Conservation (phyloP, 2,888 invertebrate species). For the Laspeyria flexula region DNA sequence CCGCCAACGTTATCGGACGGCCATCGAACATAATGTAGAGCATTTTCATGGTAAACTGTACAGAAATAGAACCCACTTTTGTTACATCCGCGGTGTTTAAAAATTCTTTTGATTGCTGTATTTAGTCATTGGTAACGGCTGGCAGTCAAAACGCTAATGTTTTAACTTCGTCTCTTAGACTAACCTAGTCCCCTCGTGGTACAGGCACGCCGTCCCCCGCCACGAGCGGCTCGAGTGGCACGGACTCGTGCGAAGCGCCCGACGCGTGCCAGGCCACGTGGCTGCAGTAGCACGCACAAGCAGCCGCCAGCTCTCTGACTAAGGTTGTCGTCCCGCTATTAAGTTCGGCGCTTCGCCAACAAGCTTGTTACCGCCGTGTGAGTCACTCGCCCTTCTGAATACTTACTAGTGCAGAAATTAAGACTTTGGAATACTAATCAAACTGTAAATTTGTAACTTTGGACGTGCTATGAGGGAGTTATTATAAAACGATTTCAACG, state of each 20-base stretch:
- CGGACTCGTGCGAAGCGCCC: constrained; percentile 30
- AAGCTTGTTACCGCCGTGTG: constrained; percentile 32
- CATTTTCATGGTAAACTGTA: too few species aligned
- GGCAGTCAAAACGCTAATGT: too few species aligned
- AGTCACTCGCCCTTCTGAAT: not conserved
- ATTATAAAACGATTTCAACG: not conserved
- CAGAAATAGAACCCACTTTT: too few species aligned
- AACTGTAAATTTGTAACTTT: constrained; percentile 9
- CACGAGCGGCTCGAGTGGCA: constrained; percentile 48
- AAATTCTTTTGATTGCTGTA: too few species aligned
- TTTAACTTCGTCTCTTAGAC: too few species aligned
- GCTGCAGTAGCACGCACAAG: constrained; percentile 12
- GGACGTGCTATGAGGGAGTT: constrained; percentile 6
- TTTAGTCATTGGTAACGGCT: too few species aligned
- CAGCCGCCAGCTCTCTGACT: not conserved
- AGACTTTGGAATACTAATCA: constrained; percentile 29
- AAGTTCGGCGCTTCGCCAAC: constrained; percentile 80
- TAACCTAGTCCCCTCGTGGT: too few species aligned
- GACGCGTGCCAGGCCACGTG: constrained; percentile 33
- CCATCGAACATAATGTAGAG: too few species aligned
- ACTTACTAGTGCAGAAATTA: not conserved
- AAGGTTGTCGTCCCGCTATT: constrained; percentile 74
- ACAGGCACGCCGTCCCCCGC: constrained; percentile 64
- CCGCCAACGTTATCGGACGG: too few species aligned
- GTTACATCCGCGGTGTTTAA: too few species aligned